Conservation (phyloP, 1,140 invertebrate species). For the Uloborus diversus region DNA sequence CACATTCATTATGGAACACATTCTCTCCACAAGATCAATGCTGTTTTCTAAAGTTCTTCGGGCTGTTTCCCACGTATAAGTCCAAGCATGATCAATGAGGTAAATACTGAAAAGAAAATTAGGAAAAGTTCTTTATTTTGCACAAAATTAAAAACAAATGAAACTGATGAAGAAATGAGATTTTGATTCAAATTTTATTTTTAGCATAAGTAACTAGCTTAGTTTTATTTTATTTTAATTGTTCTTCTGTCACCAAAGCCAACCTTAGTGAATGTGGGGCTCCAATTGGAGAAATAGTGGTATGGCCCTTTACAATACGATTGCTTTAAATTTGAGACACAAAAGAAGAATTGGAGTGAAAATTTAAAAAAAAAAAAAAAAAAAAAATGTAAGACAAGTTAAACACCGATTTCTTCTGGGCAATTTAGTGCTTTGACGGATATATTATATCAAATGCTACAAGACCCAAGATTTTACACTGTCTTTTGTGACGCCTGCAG, state of each 20-base stretch:
- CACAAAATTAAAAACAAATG: not conserved
- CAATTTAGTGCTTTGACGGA: too few relatives aligned
- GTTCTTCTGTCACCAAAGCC: not conserved
- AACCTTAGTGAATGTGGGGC: not conserved
- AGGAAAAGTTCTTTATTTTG: not conserved
- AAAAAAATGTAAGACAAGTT: too few relatives aligned
- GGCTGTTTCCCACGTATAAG: slow-evolving; percentile 75
- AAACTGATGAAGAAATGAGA: not conserved
- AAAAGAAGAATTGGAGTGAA: too few relatives aligned
- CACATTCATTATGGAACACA: slow-evolving; percentile 78
- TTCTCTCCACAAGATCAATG: slow-evolving; percentile 75
- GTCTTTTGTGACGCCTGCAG: too few relatives aligned
- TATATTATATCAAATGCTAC: too few relatives aligned
- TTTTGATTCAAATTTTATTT: not conserved
- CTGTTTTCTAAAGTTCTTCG: slow-evolving; percentile 72
- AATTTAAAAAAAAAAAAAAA: too few relatives aligned
- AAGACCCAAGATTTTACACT: too few relatives aligned
- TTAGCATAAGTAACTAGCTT: not conserved
- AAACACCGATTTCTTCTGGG: too few relatives aligned
- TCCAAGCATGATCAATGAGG: slow-evolving; percentile 91
- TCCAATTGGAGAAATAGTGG: not conserved
- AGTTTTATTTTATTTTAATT: not conserved
- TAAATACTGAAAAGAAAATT: slow-evolving; percentile 71
- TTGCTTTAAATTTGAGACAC: too few relatives aligned
- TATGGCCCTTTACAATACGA: not conserved